These are phyloP conservation scores for Aptenodytes patagonicus DNA, from an alignment of 2,113 vertebrate species.

Conservation along the genomic window DNA sequence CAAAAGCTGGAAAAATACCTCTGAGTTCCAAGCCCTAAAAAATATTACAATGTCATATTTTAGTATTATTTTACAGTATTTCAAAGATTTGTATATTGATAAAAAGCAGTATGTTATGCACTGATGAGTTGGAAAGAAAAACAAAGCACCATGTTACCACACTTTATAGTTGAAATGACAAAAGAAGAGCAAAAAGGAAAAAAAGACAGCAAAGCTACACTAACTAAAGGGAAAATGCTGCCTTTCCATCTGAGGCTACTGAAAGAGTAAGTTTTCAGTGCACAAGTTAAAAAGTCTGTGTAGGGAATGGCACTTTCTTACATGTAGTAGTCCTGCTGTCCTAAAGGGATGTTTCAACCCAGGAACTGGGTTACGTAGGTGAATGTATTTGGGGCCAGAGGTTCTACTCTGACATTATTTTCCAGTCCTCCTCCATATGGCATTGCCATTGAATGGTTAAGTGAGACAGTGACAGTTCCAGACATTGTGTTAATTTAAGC, in stretches of 20 bases:
- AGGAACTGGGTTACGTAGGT: fast-evolving
- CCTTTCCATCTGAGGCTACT: background rate
- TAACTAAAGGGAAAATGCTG: background rate
- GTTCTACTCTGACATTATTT: background rate
- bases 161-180: background rate
- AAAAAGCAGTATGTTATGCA: background rate
- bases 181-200: background rate
- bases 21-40: background rate
- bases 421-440: background rate
- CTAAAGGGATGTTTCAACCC: background rate
- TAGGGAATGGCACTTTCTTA: background rate
- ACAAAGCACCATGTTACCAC: background rate
- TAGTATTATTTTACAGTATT: background rate
- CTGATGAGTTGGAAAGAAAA: background rate
- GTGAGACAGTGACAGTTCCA: background rate
- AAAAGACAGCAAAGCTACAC: background rate
- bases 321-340: background rate
- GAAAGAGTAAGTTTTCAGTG: background rate
- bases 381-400: background rate
- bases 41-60: background rate
- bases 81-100: background rate
- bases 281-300: background rate
- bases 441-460: background rate
- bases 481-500: background rate
- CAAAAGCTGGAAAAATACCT: background rate